A percentile compares a stretch with the other conserved stretches of the same genome.
These are phyloP conservation scores for Glaucomys volans DNA, from an alignment of 2,113 vertebrate genomes.

Conservation along the genomic window DNA sequence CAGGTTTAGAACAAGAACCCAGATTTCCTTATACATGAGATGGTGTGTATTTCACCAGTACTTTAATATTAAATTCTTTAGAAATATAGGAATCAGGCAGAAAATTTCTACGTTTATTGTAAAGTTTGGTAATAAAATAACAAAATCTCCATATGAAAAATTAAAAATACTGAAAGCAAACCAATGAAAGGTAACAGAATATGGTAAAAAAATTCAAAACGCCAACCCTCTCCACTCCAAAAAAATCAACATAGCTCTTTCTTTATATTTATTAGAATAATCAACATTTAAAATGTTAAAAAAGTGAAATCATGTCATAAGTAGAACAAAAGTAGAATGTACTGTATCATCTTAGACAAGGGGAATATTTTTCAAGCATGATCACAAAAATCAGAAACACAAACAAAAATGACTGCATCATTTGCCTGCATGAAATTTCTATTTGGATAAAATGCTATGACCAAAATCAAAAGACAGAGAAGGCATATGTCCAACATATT, in stretches of 20 bases:
- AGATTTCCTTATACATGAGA: background rate
- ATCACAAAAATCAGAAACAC: background rate
- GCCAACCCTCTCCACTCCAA: too few relatives aligned
- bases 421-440: background rate
- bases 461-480: background rate
- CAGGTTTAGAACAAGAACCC: background rate
- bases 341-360: background rate
- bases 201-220: background rate
- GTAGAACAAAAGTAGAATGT: background rate
- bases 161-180: background rate
- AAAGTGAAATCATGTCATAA: background rate
- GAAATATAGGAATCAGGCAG: background rate
- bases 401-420: background rate
- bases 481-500: background rate
- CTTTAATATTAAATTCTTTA: background rate
- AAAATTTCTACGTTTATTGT: background rate
- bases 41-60: background rate
- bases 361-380: background rate
- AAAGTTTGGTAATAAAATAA: background rate
- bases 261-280: background rate
- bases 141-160: background rate
- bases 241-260: background rate
- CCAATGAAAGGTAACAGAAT: background rate
- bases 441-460: background rate
- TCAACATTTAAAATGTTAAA: background rate